Base-by-base conservation (phyloP, 2,888 invertebrate species). In the Pyrgus malvae region DNA sequence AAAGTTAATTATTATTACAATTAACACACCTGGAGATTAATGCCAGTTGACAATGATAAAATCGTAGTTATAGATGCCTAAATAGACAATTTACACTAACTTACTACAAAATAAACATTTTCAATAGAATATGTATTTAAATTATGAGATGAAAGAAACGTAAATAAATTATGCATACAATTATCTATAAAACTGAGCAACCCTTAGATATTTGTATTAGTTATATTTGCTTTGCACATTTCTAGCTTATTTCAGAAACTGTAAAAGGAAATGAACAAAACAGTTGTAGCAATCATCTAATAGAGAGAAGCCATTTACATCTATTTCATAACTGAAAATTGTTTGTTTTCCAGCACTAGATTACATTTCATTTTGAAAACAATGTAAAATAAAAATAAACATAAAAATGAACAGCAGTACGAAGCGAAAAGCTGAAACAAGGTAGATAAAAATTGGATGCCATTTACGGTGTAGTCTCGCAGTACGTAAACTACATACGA, bases 231-330 rank as follows among this genome's bases (percentile, higher is more conserved):
- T 37, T 1, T 11, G 25, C 23, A 23, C 16, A 38, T 27, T 38
- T 17, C 11, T 48, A 17, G 27, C 25, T 27, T 27, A 11, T 53
- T 37, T 37, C 51, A 19, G 19, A 9, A 31, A 45, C 37, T 31
- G 31, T 16, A 38, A 53, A 45, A 53, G 53, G 45, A 53, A 53
- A 53, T 53, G 53, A 53, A 53, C 38, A 40, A 14, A 45, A 23
- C 38, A 31, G 19, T 53, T 23, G n/a, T 8, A 53, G 53, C 29
- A 53, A 46, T 53, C 11, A 14, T 37, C 40, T 53, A 46, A 46
- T 40, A 53, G 23, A 14, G 40, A 31, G 38, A 23, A 3, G 29
- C 29, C 31, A 31, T 53, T 53, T 29, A 53, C 53, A 53, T 53
- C 45, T 45, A 53, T 37, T 38, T 45, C 53, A 53, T 53, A 53